Conservation (phyloP, 2,113 vertebrate species). For the Capra hircus region DNA sequence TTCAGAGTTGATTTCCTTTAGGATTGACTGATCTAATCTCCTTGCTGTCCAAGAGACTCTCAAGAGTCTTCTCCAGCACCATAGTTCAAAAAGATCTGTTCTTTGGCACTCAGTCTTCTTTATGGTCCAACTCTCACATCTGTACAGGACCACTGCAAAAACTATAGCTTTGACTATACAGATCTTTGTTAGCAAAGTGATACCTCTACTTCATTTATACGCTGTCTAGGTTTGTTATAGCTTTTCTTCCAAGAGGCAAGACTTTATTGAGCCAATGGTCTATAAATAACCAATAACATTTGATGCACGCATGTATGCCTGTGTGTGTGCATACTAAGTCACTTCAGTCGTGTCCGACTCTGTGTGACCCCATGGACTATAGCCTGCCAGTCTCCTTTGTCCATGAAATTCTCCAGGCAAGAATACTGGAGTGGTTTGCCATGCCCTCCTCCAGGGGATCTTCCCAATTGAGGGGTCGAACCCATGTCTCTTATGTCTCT, state of each 20-base stretch:
- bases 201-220: neutral
- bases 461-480: neutral
- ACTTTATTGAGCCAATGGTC: neutral
- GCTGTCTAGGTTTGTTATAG: neutral
- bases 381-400: neutral
- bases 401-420: neutral
- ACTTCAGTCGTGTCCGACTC: neutral
- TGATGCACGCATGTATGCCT: neutral
- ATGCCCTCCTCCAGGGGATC: neutral
- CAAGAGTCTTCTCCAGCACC: neutral
- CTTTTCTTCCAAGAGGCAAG: neutral
- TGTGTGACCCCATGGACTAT: neutral
- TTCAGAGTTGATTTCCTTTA: neutral
- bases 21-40: neutral
- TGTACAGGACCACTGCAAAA: neutral
- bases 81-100: neutral
- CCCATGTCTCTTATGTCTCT: neutral
- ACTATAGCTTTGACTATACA: neutral
- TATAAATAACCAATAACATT: constrained; percentile 7
- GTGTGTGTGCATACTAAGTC: neutral
- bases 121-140: neutral
- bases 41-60: neutral
- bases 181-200: neutral
- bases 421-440: neutral
- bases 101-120: neutral